phyloP scores from a whole-genome alignment of 2,888 invertebrate genomes.

The Papilio gigon region DNA sequence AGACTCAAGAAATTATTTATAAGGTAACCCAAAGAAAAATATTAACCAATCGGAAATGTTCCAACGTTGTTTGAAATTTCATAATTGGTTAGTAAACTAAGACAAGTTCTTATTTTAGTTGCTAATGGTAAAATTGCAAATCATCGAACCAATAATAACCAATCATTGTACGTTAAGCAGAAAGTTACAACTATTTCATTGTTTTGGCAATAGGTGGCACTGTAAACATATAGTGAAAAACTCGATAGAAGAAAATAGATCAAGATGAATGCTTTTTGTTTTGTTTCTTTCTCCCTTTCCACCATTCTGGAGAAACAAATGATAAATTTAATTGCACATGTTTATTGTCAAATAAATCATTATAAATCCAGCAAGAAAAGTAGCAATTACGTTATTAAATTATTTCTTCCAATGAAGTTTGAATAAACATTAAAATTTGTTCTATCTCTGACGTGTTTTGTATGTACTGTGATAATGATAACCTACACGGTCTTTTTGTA shows the following conservation, averaged over 20 bases:
- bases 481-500: conserved; percentile 78
- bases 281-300: conserved; percentile 68
- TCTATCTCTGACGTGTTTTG: conserved; percentile 54
- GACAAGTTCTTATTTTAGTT: neutral
- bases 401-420: conserved; percentile 32
- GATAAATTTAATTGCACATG: conserved; percentile 44
- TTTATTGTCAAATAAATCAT: conserved; percentile 37
- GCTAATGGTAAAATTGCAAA: conserved; percentile 2
- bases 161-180: conserved; percentile 25
- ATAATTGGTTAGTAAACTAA: conserved; percentile 36
- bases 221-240: conserved; percentile 61
- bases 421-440: conserved; percentile 58
- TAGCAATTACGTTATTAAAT: neutral
- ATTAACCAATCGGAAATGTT: conserved; percentile 43
- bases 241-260: conserved; percentile 59
- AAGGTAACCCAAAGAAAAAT: conserved; percentile 42
- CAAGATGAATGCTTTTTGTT: conserved; percentile 53
- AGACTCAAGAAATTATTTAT: conserved; percentile 37
- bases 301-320: conserved; percentile 48
- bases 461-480: conserved; percentile 74
- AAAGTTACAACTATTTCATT: conserved; percentile 39
- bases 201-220: conserved; percentile 64
- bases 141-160: conserved; percentile 14
- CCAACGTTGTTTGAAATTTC: conserved; percentile 23
- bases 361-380: conserved; percentile 20